Conservation (phyloP, 2,113 vertebrate species). For the Peromyscus californicus region DNA sequence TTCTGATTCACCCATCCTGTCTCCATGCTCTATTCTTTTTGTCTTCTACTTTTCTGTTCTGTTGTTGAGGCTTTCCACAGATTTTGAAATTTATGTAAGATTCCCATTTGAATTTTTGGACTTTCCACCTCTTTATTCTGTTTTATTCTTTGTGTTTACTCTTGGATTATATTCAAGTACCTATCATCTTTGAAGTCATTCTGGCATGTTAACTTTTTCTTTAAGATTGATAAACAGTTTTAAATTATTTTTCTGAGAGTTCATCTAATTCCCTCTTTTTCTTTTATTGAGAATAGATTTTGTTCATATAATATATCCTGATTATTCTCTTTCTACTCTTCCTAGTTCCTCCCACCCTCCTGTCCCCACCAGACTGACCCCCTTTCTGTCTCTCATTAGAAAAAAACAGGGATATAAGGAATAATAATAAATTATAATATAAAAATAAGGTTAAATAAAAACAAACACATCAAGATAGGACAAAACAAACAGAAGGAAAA, state of each 20-base stretch:
- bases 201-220: not conserved
- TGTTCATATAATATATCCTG: not conserved
- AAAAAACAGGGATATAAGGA: not conserved
- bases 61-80: not conserved
- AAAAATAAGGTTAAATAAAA: not conserved
- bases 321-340: not conserved
- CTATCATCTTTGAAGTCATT: not conserved
- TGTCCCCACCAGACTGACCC: not conserved
- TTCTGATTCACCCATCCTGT: not conserved
- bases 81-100: not conserved
- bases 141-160: not conserved
- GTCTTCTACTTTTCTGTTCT: not conserved
- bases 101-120: not conserved
- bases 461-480: not conserved
- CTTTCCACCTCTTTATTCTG: not conserved
- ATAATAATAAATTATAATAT: not conserved
- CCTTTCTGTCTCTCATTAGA: not conserved
- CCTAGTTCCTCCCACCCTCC: not conserved
- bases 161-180: not conserved
- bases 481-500: not conserved
- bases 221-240: not conserved
- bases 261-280: not conserved
- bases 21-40: not conserved
- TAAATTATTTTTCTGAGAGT: not conserved
- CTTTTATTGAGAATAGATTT: not conserved